Evolutionary conservation across 2,113 vertebrate genomes (phyloP).

Genomic region (Willisornis vidua): DNA sequence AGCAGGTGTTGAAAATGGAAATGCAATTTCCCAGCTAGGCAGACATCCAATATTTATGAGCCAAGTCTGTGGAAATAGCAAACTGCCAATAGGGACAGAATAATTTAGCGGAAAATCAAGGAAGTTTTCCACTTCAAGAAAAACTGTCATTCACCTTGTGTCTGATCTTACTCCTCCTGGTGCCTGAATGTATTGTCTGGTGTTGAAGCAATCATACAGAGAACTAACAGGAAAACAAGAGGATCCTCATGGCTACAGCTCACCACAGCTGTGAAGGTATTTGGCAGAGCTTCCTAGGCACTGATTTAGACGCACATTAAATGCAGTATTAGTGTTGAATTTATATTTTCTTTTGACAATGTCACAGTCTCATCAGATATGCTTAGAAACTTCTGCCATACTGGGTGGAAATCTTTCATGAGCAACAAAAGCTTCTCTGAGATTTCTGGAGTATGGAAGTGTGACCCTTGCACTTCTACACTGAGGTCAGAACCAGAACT

Average conservation of each 20-base stretch:
- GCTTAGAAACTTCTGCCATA: background rate
- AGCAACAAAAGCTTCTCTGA: background rate
- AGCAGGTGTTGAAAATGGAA: conserved; percentile 75
- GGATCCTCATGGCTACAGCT: background rate
- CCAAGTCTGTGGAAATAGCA: conserved; percentile 66
- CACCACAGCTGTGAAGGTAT: background rate
- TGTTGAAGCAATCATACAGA: background rate
- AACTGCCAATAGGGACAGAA: conserved; percentile 49
- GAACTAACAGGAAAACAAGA: background rate
- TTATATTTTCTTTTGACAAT: background rate
- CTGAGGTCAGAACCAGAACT: background rate
- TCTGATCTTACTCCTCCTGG: background rate
- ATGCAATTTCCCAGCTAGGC: conserved; percentile 73
- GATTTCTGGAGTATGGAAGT: background rate
- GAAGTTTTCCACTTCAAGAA: conserved; percentile 25
- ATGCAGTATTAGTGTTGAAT: background rate
- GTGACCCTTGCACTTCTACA: background rate
- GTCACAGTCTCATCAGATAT: background rate
- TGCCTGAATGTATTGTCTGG: background rate
- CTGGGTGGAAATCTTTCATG: background rate
- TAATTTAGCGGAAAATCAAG: conserved; percentile 47
- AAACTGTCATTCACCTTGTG: conserved; percentile 19
- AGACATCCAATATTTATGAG: conserved; percentile 62
- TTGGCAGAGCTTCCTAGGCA: background rate
- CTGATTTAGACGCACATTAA: background rate